Evolutionary conservation across 2,113 vertebrate species (phyloP), one percentile per base, ranked within the genome.

Genomic region (Rhinolophus ferrumequinum): DNA sequence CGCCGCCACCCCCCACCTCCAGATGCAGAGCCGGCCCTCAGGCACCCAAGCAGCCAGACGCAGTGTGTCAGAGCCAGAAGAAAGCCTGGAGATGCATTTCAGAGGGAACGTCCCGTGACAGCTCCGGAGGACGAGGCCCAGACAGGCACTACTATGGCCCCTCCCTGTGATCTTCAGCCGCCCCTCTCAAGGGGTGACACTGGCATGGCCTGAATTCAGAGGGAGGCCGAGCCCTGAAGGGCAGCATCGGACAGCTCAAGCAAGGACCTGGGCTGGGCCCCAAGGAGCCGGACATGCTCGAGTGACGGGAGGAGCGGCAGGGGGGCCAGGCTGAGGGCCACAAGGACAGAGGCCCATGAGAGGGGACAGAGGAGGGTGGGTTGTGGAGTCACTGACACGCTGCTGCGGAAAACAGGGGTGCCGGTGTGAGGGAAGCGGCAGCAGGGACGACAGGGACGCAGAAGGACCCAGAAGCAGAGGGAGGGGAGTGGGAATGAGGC

Each of bases 381-480:
- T 38, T 6, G 22, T 18, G 9, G 35, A 50, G 75, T 54, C 3
- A 1, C 50, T 33, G 6, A 52, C 30, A 54, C 1, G 2, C 44
- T 33, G 47, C 21, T 3, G 19, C 15, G 50, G 33, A 14, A 79
- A 38, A 30, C 64, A 19, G 35, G 28, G 22, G 33, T 21, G 35
- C 35, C 0, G 30, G 24, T 6, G 5, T 11, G 47, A 69, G 56
- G 0, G 1, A 44, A 24, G 22, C 2, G 15, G 15, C 5, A 5
- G 62, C 47, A 38, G 88, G 47, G 52, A 54, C 21, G 18, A 24
- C 13, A 24, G n/a, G 56, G 11, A 14, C 5, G 56, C 67, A 44
- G 44, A 19, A 28, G 41, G 21, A 12, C 2, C 6, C 2, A 13
- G 66, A 73, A 35, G 14, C 47, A 80, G 30, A 33, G 26, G 35